phyloP scores from a whole-genome alignment of 92 coral and sea anemone species.

The Porites evermanni region DNA sequence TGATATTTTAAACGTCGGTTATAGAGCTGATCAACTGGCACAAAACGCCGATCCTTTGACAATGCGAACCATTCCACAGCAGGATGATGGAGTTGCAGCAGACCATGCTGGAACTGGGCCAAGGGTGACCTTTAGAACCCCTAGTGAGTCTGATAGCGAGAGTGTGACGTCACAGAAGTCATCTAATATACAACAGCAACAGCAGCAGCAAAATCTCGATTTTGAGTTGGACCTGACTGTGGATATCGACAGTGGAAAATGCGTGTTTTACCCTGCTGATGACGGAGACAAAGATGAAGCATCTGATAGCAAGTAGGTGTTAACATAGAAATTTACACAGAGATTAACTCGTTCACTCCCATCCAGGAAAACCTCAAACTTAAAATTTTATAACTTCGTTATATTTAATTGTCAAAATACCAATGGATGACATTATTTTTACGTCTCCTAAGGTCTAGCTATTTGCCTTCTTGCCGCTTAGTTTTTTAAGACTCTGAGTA shows the following conservation, averaged over 20 bases:
- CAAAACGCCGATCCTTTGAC: conserved; percentile 18
- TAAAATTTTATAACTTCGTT: no score
- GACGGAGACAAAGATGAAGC: conserved; percentile 80
- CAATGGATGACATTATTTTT: no score
- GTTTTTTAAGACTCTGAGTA: no score
- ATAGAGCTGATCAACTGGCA: not conserved
- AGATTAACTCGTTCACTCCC: not conserved
- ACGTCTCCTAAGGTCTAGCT: no score
- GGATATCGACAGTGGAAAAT: conserved; percentile 94
- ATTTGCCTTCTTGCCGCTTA: no score
- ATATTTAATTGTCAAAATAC: no score
- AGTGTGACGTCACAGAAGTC: conserved; percentile 67
- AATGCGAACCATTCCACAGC: conserved; percentile 19
- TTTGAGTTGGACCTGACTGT: conserved; percentile 95
- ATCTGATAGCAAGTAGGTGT: conserved; percentile 74
- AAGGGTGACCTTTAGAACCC: conserved; percentile 80
- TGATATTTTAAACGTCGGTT: conserved; percentile 43
- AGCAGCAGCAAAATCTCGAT: conserved; percentile 84
- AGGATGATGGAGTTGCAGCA: conserved; percentile 34
- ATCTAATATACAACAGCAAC: conserved; percentile 39
- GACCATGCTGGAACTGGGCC: conserved; percentile 35
- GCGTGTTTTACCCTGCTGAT: conserved; percentile 84
- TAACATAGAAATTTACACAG: no score
- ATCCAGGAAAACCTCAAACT: no score
- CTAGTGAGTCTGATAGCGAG: conserved; percentile 64